A percentile compares a stretch with the other conserved stretches of the same genome.
phyloP scores from a whole-genome alignment of 92 coral and sea anemone species.

The Pocillopora grandis region DNA sequence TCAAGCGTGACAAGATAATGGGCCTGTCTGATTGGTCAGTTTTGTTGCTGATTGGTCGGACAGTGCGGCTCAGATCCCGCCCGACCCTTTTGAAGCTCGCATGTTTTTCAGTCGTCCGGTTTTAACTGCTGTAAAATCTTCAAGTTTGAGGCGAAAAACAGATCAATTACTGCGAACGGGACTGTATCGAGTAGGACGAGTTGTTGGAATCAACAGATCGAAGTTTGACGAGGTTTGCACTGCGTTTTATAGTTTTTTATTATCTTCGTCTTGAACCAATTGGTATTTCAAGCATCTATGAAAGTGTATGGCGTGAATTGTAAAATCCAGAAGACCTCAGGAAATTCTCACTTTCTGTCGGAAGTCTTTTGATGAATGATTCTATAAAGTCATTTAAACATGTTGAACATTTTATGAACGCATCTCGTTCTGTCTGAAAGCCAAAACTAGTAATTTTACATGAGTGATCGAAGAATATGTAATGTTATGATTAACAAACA shows the following conservation, averaged over 20 bases:
- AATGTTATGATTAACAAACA: slow-evolving; percentile 85
- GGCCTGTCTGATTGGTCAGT: slow-evolving; percentile 44
- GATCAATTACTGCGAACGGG: not conserved
- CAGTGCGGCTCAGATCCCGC: slow-evolving; percentile 48
- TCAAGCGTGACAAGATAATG: slow-evolving; percentile 76
- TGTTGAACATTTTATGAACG: not conserved
- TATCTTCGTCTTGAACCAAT: slow-evolving; percentile 40
- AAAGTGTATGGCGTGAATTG: slow-evolving; percentile 46
- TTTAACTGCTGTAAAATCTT: slow-evolving; percentile 40
- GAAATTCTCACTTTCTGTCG: slow-evolving; percentile 13
- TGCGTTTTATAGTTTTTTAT: slow-evolving; percentile 42
- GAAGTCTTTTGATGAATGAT: slow-evolving; percentile 1
- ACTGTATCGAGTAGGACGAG: not conserved
- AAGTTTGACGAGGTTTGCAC: slow-evolving; percentile 30
- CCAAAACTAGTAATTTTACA: slow-evolving; percentile 68
- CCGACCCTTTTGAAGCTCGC: slow-evolving; percentile 48
- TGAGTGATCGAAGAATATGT: slow-evolving; percentile 58
- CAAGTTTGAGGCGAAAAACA: slow-evolving; percentile 23
- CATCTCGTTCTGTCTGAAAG: slow-evolving; percentile 16
- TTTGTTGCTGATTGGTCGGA: slow-evolving; percentile 33
- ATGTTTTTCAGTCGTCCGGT: slow-evolving; percentile 21
- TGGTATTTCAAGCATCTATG: slow-evolving; percentile 54
- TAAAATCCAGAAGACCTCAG: slow-evolving; percentile 36
- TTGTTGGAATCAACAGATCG: slow-evolving; percentile 7
- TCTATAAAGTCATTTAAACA: not conserved